A percentile compares a stretch with the other conserved stretches of the same genome.
These are phyloP conservation scores for Pogonophryne albipinna DNA, from an alignment of 2,797 vertebrate genomes.

Conservation along the genomic window DNA sequence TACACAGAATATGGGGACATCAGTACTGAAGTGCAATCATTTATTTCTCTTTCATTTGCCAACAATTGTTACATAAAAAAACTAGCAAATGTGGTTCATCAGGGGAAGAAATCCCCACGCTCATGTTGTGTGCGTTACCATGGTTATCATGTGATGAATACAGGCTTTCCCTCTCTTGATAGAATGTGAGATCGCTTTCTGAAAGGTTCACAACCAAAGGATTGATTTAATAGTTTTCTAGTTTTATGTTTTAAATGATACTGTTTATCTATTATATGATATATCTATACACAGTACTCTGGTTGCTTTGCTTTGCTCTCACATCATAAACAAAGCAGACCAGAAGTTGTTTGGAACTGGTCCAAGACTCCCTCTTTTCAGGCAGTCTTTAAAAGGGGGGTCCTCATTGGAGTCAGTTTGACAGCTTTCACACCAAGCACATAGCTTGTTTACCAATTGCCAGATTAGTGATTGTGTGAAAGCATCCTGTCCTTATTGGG, in stretches of 20 bases:
- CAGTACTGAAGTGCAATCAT: too few species aligned
- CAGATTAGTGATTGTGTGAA: too few species aligned
- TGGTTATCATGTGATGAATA: neutral
- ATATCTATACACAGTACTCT: neutral
- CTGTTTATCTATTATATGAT: too few species aligned
- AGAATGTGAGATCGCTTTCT: neutral
- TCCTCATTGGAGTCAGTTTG: neutral
- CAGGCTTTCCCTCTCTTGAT: neutral
- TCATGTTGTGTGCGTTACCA: neutral
- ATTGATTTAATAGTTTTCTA: neutral
- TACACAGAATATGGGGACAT: neutral
- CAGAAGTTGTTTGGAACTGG: neutral
- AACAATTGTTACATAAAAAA: too few species aligned
- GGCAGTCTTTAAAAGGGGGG: neutral
- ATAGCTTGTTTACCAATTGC: too few species aligned
- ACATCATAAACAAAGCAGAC: neutral
- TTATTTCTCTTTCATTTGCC: neutral
- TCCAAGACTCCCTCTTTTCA: neutral
- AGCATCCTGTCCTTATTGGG: too few species aligned
- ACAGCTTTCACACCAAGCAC: neutral
- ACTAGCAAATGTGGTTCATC: too few species aligned
- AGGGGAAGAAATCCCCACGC: neutral
- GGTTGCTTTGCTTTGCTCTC: neutral
- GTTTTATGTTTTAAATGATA: neutral
- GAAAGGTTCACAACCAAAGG: too few species aligned